phyloP scores from a whole-genome alignment of 2,797 vertebrate genomes.

The Paguma larvata region DNA sequence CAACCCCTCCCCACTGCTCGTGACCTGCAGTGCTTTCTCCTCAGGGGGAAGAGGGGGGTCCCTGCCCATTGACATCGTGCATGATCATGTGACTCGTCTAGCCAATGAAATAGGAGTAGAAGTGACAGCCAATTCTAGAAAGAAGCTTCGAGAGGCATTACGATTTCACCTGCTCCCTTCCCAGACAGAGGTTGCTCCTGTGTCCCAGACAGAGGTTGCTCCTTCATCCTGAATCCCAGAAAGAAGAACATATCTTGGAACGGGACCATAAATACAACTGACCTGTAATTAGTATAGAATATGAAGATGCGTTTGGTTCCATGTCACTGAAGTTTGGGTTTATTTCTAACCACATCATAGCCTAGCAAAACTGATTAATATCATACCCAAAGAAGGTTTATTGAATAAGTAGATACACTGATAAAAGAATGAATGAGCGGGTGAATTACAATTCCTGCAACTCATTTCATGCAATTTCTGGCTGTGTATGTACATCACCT shows the following conservation, averaged over 20 bases:
- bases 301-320: neutral
- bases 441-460: neutral
- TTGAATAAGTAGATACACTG: neutral
- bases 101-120: neutral
- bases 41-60: neutral
- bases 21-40: neutral
- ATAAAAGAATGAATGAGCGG: neutral
- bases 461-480: neutral
- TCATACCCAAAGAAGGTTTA: neutral
- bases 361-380: neutral
- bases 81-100: neutral
- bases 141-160: neutral
- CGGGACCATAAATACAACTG: neutral
- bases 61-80: neutral
- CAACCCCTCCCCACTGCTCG: neutral
- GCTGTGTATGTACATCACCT: neutral
- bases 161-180: neutral
- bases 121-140: neutral
- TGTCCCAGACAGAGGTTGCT: neutral
- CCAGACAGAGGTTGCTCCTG: neutral
- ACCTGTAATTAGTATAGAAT: neutral
- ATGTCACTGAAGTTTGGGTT: neutral
- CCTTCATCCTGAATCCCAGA: neutral
- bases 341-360: neutral
- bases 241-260: neutral